phyloP scores from a whole-genome alignment of 2,888 invertebrate genomes.

The Lochmaea capreae region DNA sequence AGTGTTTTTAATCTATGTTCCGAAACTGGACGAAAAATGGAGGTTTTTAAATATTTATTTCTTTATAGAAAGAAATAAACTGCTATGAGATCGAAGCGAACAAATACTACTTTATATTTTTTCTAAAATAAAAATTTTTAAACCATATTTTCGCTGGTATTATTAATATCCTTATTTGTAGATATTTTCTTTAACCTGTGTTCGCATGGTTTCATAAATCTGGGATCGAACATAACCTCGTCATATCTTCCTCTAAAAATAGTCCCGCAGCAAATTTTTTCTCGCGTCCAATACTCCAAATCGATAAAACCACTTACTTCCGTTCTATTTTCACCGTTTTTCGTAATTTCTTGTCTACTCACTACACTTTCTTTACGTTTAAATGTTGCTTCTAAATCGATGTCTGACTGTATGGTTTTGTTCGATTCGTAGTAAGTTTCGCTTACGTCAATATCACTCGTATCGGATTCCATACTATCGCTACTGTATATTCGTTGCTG shows the following conservation, averaged over 20 bases:
- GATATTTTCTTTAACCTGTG: constrained; percentile 17
- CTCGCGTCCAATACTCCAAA: constrained; percentile 36
- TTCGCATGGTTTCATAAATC: constrained; percentile 32
- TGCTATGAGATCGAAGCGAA: no score
- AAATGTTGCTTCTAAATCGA: not conserved
- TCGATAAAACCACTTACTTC: constrained; percentile 39
- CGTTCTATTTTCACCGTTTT: not conserved
- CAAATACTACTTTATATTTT: not conserved
- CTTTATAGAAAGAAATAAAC: no score
- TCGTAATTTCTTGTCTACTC: not conserved
- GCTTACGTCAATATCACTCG: constrained; percentile 27
- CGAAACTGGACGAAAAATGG: no score
- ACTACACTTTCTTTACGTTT: constrained; percentile 6
- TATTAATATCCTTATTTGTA: not conserved
- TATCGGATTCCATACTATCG: constrained; percentile 23
- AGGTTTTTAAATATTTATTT: no score
- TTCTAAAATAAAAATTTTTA: not conserved
- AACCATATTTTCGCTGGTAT: not conserved
- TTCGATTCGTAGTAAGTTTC: not conserved
- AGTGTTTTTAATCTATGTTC: no score
- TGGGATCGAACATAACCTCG: constrained; percentile 35
- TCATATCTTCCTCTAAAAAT: constrained; percentile 32
- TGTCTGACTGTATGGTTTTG: constrained; percentile 17
- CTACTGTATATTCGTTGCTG: constrained; percentile 7
- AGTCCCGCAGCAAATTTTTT: constrained; percentile 38